phyloP scores from a whole-genome alignment of 2,888 invertebrate genomes.

The Trisateles emortualis region DNA sequence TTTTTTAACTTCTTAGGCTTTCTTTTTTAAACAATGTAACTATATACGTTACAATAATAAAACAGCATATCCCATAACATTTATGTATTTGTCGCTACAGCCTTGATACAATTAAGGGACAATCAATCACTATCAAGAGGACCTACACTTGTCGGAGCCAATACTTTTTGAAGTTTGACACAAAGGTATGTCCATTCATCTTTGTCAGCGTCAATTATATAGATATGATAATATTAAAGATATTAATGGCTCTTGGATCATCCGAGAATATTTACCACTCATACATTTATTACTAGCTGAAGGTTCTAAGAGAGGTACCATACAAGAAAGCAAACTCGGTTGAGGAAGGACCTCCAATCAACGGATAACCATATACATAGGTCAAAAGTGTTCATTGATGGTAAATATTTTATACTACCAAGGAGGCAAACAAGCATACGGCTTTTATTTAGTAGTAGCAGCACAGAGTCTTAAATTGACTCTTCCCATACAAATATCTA shows the following conservation, averaged over 20 bases:
- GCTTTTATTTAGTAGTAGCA: too few species aligned
- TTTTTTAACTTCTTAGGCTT: too few species aligned
- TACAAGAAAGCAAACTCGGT: too few species aligned
- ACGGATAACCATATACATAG: too few species aligned
- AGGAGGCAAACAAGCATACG: too few species aligned
- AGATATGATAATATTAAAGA: not conserved
- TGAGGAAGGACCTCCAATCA: too few species aligned
- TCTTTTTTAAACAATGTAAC: not conserved
- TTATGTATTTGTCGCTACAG: slow-evolving; percentile 15
- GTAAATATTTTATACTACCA: too few species aligned
- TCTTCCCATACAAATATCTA: too few species aligned
- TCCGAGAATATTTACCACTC: not conserved
- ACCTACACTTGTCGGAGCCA: slow-evolving; percentile 18
- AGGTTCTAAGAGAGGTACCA: too few species aligned
- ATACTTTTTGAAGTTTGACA: slow-evolving; percentile 26
- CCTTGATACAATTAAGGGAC: slow-evolving; percentile 18
- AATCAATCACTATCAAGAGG: slow-evolving; percentile 30
- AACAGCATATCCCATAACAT: not conserved
- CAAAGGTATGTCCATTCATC: slow-evolving; percentile 18
- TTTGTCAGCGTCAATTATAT: slow-evolving; percentile 13
- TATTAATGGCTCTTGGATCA: not conserved
- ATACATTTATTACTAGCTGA: not conserved
- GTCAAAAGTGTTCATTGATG: too few species aligned
- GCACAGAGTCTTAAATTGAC: too few species aligned
- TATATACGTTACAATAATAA: too few species aligned